phyloP scores from a whole-genome alignment of 2,888 invertebrate genomes.

The Apotomis turbidana region DNA sequence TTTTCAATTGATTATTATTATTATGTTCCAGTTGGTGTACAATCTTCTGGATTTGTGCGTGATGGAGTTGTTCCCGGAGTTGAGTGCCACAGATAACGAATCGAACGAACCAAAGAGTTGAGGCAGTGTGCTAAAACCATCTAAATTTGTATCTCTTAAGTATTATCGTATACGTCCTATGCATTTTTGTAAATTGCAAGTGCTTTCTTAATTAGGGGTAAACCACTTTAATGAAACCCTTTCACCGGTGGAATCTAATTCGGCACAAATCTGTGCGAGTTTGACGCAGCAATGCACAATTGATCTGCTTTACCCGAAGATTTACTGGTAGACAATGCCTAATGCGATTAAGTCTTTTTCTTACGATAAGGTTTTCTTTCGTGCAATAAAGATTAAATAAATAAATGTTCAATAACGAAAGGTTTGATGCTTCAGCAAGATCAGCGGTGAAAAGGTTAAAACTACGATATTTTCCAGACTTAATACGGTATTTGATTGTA shows the following conservation, averaged over 20 bases:
- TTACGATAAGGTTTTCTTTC: no score
- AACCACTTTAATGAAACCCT: slow-evolving; percentile 5
- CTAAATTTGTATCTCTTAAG: slow-evolving; percentile 37
- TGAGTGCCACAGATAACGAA: slow-evolving; percentile 55
- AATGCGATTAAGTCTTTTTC: no score
- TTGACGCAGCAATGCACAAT: no score
- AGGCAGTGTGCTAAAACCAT: slow-evolving; percentile 45
- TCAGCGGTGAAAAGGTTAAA: slow-evolving; percentile 16
- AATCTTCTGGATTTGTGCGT: slow-evolving; percentile 90
- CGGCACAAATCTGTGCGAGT: no score
- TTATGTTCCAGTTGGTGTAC: slow-evolving; percentile 86
- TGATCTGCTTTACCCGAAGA: no score
- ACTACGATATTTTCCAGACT: slow-evolving; percentile 11
- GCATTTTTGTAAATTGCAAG: slow-evolving; percentile 53
- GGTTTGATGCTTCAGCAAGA: neutral
- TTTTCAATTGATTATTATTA: neutral
- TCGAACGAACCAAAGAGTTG: slow-evolving; percentile 62
- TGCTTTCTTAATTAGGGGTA: slow-evolving; percentile 41
- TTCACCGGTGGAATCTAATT: neutral
- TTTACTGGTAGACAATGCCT: no score
- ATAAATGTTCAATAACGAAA: neutral
- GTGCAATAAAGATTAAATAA: neutral
- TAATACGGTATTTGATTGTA: neutral
- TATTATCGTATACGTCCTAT: slow-evolving; percentile 40
- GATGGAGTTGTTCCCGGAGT: slow-evolving; percentile 90